Percentiles rank a stretch among this genome's conserved stretches.
Evolutionary conservation across 2,113 vertebrate genomes (phyloP).

Genomic region (Corythaixoides concolor): DNA sequence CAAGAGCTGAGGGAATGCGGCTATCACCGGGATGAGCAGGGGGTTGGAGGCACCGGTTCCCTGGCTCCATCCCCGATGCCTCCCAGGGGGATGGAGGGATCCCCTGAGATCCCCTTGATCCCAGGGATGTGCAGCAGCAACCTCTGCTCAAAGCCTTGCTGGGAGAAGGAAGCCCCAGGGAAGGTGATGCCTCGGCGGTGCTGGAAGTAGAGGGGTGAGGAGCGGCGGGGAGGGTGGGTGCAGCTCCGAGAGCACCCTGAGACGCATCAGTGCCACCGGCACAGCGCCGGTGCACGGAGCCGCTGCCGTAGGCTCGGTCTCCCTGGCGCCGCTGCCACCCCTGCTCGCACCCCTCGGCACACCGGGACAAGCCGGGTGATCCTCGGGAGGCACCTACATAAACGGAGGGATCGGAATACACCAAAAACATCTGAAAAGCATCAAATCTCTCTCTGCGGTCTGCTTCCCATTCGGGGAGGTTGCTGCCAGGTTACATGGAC

Average conservation of each 20-base stretch:
- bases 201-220: background rate
- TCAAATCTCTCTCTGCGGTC: background rate
- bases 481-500: constrained; percentile 7
- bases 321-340: background rate
- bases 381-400: background rate
- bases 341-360: background rate
- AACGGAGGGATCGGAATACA: background rate
- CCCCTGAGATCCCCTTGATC: background rate
- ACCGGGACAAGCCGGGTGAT: background rate
- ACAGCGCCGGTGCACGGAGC: fast-evolving
- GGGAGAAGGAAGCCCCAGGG: background rate
- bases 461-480: background rate
- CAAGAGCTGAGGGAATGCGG: background rate
- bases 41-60: background rate
- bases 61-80: background rate
- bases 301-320: fast-evolving
- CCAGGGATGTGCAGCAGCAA: background rate
- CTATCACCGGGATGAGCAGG: background rate
- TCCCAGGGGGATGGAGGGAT: background rate
- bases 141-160: background rate
- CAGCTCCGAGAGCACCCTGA: background rate
- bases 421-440: constrained; percentile 24
- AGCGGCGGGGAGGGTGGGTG: background rate
- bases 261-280: background rate
- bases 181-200: background rate